Evolutionary conservation across 1,140 invertebrate species (phyloP), one percentile per base, ranked within the genome.

Genomic region (Drosophila santomea): DNA sequence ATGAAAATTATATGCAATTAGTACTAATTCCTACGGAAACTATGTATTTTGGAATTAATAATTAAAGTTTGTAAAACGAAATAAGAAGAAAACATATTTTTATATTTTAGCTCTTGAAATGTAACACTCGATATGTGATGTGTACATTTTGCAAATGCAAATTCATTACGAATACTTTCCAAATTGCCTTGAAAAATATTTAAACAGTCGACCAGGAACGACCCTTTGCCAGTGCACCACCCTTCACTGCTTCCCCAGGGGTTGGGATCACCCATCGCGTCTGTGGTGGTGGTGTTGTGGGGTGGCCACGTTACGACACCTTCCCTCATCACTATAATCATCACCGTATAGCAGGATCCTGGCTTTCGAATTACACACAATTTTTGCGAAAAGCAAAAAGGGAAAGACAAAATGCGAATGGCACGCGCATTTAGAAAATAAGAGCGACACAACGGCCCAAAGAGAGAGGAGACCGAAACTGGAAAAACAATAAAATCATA

Each of bases 401-500:
- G 39, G 61, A 61, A 63, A 64, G 41, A 68, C 64, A 78, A 72
- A 88, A 84, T 84, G 85, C 85, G 85, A 90, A 85, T 80, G 82
- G 76, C 80, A 57, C 80, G 61, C 76, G 44, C 76, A 90, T 82
- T 82, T 80, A 52, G 74, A 85, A 71, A 55, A 23, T 14, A 28
- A 45, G 50, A 69, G 35, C 36, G 60, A 80, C 69, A 90, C 86
- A 83, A 90, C 80, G 69, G 43, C 28, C 28, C 43, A 45, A 52
- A 47, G 38, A 69, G 25, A 44, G 62, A 57, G 47, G 35, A 55
- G 50, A 86, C 59, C 55, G 47, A 62, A 82, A 83, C 79, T 86
- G 79, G 75, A 82, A 90, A 90, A 90, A 90, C 81, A 90, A 85
- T 90, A 90, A 88, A 90, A 90, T 90, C 81, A 90, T 90, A 90